phyloP scores from a whole-genome alignment of 2,888 invertebrate species.

The Balanococcus diminutus region DNA sequence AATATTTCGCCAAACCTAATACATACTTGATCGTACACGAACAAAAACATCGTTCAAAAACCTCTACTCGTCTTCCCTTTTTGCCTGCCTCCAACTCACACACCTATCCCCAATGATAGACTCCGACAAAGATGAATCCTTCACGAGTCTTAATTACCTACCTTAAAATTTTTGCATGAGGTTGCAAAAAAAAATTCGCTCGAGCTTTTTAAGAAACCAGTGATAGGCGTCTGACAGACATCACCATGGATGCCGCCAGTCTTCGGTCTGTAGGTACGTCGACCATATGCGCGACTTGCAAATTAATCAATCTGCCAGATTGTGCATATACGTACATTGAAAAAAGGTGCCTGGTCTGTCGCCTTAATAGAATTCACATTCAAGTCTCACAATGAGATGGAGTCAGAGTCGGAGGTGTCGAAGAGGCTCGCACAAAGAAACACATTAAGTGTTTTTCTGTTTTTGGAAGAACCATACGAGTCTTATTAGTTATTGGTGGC shows the following conservation, averaged over 20 bases:
- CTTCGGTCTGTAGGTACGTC: neutral
- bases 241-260: neutral
- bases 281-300: neutral
- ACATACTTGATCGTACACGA: neutral
- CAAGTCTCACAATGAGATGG: neutral
- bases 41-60: neutral
- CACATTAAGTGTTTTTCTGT: neutral
- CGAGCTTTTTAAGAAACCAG: neutral
- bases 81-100: neutral
- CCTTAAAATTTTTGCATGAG: neutral
- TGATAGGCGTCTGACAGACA: neutral
- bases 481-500: no score
- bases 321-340: neutral
- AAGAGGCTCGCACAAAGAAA: neutral
- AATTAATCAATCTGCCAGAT: neutral
- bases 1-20: neutral
- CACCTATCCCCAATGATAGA: neutral
- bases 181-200: neutral
- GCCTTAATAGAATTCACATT: neutral
- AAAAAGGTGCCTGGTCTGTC: neutral
- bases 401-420: neutral
- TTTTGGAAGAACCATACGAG: neutral
- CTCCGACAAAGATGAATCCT: neutral
- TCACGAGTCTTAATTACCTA: neutral
- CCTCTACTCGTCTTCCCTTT: neutral